Base-by-base conservation (phyloP, 2,888 invertebrate genomes). In the Nematopogon swammerdamellus region DNA sequence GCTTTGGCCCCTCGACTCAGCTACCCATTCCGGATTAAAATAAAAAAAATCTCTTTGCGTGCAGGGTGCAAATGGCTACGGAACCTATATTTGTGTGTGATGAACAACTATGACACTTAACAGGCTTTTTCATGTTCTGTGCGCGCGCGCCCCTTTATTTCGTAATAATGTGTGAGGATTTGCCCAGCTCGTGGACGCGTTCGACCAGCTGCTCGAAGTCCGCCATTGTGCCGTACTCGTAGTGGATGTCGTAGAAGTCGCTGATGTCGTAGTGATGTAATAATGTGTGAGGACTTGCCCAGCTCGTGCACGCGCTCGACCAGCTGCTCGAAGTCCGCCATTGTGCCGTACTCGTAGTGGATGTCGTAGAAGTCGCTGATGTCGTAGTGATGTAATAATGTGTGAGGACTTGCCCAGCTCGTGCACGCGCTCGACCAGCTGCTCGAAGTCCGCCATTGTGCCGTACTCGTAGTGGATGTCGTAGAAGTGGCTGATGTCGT, bases 401-500 rank as follows among this genome's bases (percentile, higher is more conserved):
- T 25, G 8, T 25, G 25, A 8, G 25, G 25, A 8, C 25, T 25
- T 25, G 71, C 82, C 86, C n/a, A 85, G 58, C 30, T 67, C 62
- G 47, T 86, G 84, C 0, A 88, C 85, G 53, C 67, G 73, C 0
- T 55, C 56, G 0, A 87, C 61, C 11, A 92, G 64, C 0, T 75
- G 64, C 2, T 82, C 74, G 47, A 95, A 89, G 65, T 93, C 91
- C 0, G 72, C 72, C 67, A 91, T 72, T 0, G 83, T 87, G 0
- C 95, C 94, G 62, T 87, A 94, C 49, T 83, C 81, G 0, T 85
- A 67, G 56, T 92, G 87, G 20, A 95, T 84, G 18, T 82, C 80
- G 49, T 72, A 85, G 66, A 88, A 93, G 70, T 94, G 82, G 20
- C 88, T 85, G 57, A 95, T 88, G 62, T 95, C 95, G 59, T 95